phyloP scores from a whole-genome alignment of 2,888 invertebrate species.

The Oithona nana region DNA sequence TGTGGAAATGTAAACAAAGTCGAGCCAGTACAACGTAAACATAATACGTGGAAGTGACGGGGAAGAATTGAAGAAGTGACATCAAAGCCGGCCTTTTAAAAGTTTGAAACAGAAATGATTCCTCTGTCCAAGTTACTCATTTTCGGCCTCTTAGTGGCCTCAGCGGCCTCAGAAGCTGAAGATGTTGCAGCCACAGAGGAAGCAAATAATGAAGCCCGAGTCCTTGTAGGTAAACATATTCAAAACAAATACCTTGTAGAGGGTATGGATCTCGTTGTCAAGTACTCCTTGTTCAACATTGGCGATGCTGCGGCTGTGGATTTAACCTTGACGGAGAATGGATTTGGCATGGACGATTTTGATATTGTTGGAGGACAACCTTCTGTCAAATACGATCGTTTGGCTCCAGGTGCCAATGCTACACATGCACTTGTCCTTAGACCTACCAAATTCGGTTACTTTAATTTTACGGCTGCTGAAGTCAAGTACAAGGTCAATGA shows the following conservation, averaged over 20 bases:
- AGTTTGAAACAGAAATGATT: too few relatives aligned
- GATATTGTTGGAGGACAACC: conserved; percentile 69
- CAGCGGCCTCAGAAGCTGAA: neutral
- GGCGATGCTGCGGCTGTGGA: conserved; percentile 75
- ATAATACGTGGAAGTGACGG: neutral
- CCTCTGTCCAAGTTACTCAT: too few relatives aligned
- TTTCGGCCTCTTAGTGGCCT: neutral
- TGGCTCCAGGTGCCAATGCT: conserved; percentile 79
- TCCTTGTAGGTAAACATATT: conserved; percentile 68
- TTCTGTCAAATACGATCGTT: conserved; percentile 56
- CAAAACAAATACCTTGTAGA: conserved; percentile 90
- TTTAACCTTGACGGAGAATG: conserved; percentile 68
- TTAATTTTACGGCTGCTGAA: conserved; percentile 91
- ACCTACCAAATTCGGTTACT: conserved; percentile 75
- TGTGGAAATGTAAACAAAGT: too few relatives aligned
- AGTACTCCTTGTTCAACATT: conserved; percentile 82
- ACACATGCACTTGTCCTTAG: conserved; percentile 79
- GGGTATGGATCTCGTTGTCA: conserved; percentile 82
- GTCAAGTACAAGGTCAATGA: conserved; percentile 28
- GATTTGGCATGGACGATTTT: conserved; percentile 62
- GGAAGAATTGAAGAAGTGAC: neutral
- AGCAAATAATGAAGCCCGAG: conserved; percentile 53
- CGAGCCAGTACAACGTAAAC: too few relatives aligned
- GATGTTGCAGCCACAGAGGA: conserved; percentile 28
- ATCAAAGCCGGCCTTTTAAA: neutral